phyloP scores from a whole-genome alignment of 2,113 vertebrate species.

The Thymallus thymallus region DNA sequence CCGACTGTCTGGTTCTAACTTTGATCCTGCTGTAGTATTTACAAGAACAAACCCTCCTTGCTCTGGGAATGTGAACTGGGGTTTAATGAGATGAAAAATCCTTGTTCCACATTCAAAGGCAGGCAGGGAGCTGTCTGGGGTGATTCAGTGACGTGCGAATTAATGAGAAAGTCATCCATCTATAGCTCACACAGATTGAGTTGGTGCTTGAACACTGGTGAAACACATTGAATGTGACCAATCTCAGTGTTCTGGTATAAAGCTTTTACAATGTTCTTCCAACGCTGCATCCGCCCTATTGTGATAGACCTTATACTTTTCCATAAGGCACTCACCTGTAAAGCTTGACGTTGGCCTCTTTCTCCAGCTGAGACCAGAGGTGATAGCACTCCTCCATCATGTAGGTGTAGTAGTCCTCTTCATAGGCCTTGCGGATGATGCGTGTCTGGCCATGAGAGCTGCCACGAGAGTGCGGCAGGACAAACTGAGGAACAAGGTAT shows the following conservation, averaged over 20 bases:
- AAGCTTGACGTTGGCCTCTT: conserved; percentile 2
- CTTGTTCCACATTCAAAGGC: conserved; percentile 25
- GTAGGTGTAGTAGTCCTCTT: conserved; percentile 68
- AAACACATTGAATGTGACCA: conserved; percentile 43
- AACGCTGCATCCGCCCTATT: conserved; percentile 30
- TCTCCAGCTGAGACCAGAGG: conserved; percentile 20
- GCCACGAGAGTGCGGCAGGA: conserved; percentile 86
- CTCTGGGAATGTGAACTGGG: conserved; percentile 19
- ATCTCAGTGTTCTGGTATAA: conserved; percentile 23
- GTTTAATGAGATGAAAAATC: conserved; percentile 16
- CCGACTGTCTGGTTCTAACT: not conserved
- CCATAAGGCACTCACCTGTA: not conserved
- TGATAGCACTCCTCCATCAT: conserved; percentile 86
- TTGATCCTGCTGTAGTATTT: conserved; percentile 34
- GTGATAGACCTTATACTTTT: not conserved
- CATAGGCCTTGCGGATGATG: conserved; percentile 84
- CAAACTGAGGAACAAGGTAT: conserved; percentile 72
- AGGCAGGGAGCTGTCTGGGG: conserved; percentile 23
- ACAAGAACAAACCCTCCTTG: conserved; percentile 24
- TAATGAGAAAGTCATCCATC: conserved; percentile 57
- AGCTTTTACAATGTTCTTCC: conserved; percentile 41
- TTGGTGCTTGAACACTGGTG: conserved; percentile 32
- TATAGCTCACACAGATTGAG: conserved; percentile 44
- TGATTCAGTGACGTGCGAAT: conserved; percentile 35
- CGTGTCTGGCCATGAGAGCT: conserved; percentile 93